Base-by-base conservation (phyloP, 30 jellyfish, hydroid and myxozoan genomes). In the Hydractinia symbiolongicarpus region DNA sequence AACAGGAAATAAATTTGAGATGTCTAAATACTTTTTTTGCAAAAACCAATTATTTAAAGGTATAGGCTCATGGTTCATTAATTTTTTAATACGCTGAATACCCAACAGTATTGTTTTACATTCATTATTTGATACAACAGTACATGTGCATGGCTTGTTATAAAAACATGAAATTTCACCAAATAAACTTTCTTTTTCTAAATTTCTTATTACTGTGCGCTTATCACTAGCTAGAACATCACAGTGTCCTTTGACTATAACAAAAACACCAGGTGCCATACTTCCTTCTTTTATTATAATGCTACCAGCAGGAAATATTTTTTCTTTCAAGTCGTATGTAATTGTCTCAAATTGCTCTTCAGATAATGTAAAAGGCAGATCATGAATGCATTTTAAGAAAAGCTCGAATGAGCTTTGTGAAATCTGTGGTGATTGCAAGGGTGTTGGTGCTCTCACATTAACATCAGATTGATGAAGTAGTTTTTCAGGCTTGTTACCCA, bases 131-230 rank as follows among this genome's bases (percentile, higher is more conserved):
- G 81, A 40, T 14, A 20, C 21, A 11, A 87, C 95, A 74, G 72
- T 87, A 13, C 90, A 87, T 14, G 95, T 64, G 85, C 90, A 87
- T 8, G 90, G 84, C 56, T 66, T 67, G 5, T 70, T 30, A 58
- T 81, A 87, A 57, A 87, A 53, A 5, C 88, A 52, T 10, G 95
- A 87, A 14, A 87, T 61, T 76, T 87, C 95, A 40, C 95, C 95
- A 82, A 87, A 87, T 20, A 80, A 80, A 52, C 81, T 88, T 67
- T 72, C 88, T 21, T 79, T 84, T 30, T 82, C 79, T n/a, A 87
- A 55, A 4, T 11, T 10, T 16, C 89, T 72, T 16, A 82, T 7
- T 8, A 53, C 86, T 5, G 74, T 77, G 49, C 21, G 78, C 55
- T 54, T 71, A 55, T 56, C 86, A 70, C 19, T 50, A 50, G 79